Conservation (phyloP, 2,888 invertebrate genomes). For the Cryptus viduatorius region DNA sequence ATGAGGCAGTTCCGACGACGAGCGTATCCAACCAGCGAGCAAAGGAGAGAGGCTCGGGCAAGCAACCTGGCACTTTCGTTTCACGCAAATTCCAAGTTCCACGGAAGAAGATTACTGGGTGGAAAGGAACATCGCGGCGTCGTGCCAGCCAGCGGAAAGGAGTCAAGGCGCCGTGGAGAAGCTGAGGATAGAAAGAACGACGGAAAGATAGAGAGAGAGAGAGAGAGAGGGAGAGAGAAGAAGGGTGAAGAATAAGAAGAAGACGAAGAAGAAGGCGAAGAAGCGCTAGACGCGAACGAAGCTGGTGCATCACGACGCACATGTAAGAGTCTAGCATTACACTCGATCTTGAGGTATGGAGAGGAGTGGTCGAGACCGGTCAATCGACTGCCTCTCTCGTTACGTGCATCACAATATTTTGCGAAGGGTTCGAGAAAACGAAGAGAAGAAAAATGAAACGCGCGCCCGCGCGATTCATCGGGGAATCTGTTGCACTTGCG, state of each 20-base stretch:
- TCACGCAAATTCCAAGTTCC: constrained; percentile 79
- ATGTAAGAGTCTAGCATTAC: constrained; percentile 68
- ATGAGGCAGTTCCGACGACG: constrained; percentile 27
- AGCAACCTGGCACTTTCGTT: constrained; percentile 77
- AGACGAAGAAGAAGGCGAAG: constrained; percentile 1
- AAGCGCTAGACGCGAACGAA: constrained; percentile 31
- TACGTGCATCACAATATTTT: constrained; percentile 75
- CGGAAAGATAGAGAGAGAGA: constrained; percentile 27
- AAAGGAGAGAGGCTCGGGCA: constrained; percentile 26
- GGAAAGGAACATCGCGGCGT: constrained; percentile 60
- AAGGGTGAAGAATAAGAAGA: constrained; percentile 14
- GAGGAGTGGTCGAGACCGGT: constrained; percentile 69
- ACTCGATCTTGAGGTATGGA: constrained; percentile 47
- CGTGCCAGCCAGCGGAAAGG: constrained; percentile 67
- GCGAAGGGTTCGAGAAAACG: constrained; percentile 55
- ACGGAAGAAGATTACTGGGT: constrained; percentile 76
- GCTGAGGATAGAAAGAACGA: constrained; percentile 36
- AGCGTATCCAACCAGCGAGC: constrained; percentile 38
- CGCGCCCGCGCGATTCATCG: constrained; percentile 29
- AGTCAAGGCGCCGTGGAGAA: constrained; percentile 58
- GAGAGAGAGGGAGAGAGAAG: constrained; percentile 27
- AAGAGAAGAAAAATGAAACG: constrained; percentile 47
- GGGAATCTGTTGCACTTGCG: constrained; percentile 1
- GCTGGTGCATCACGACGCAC: constrained; percentile 62
- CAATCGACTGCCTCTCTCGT: constrained; percentile 76